phyloP scores from a whole-genome alignment of 2,113 vertebrate genomes.

The Phaethornis superciliosus region DNA sequence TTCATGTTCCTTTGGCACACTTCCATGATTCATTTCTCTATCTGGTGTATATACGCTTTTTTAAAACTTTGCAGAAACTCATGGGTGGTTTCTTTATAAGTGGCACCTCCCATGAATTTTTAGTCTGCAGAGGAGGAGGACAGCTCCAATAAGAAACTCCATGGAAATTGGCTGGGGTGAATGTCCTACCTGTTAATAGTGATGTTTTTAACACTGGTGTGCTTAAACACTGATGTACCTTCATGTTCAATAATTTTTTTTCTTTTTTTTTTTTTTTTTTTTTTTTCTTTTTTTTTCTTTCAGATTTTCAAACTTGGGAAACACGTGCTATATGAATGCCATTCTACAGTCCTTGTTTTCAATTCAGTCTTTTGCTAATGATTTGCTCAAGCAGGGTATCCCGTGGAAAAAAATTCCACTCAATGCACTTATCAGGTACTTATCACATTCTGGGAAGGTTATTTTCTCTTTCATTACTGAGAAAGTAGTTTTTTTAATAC shows the following conservation, averaged over 20 bases:
- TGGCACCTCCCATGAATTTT: background rate
- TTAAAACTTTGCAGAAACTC: background rate
- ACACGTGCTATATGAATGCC: slow-evolving; percentile 99
- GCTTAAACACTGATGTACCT: background rate
- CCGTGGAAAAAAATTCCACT: slow-evolving; percentile 93
- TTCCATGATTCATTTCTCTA: background rate
- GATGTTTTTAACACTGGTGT: background rate
- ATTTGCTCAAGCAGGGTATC: slow-evolving; percentile 94
- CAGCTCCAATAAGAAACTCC: background rate
- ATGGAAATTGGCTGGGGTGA: background rate
- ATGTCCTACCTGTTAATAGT: background rate
- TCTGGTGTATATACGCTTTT: background rate
- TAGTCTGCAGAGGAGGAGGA: background rate
- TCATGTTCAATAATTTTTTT: background rate
- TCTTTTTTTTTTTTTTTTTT: background rate
- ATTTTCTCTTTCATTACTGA: background rate
- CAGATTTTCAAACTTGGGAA: slow-evolving; percentile 97
- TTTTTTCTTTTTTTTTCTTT: slow-evolving; percentile 22
- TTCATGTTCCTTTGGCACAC: background rate
- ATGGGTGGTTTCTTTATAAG: background rate
- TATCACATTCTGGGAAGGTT: background rate
- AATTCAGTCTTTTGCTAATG: slow-evolving; percentile 94
- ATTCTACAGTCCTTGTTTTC: slow-evolving; percentile 98
- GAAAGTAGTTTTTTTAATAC: background rate
- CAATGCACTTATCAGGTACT: slow-evolving; percentile 94